Base-by-base conservation (phyloP, 2,888 invertebrate species). In the Cyaniris semiargus region DNA sequence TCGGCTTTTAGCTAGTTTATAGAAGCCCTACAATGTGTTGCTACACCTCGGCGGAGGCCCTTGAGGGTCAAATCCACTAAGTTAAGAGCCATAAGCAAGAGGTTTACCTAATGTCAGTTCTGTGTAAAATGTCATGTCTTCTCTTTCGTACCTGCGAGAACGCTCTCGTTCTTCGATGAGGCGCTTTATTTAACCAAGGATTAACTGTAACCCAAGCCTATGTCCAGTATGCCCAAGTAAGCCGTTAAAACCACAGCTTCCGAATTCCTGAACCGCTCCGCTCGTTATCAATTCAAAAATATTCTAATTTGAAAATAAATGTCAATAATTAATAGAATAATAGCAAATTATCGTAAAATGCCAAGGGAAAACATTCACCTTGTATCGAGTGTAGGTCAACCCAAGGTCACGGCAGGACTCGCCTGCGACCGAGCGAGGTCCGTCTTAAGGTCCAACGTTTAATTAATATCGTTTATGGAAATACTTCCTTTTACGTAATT, bases 301-400 rank as follows among this genome's bases (percentile, higher is more conserved):
- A 60, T 60, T 60, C 60, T 23, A 23, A 60, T 10, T 60, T 13
- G 4, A 23, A 23, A 60, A 60, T 23, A 60, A 60, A 60, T 23
- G 60, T 23, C 60, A 60, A 34, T 23, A 21, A 56, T 23, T 31
- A 31, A 70, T 34, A 34, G 34, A 71, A 71, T 34, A 44, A 44
- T 66, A 27, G 38, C 44, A 58, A 76, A 76, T 66, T 10, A 74
- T 23, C 27, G 23, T 58, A 70, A 66, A 77, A 77, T 77, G 72
- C 60, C 77, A 77, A 74, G 77, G 77, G 77, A 74, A 77, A 72
- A 72, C 72, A 58, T 77, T 77, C 58, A 72, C 77, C 77, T 77
- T 77, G 77, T 72, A 38, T 58, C 27, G 34, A 71, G 58, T 66
- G 76, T 76, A 77, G 77, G 44, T 60, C 77, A 58, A n/a, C 60